Conservation (phyloP, 2,797 vertebrate genomes). For the Ctenosaura bakeri region DNA sequence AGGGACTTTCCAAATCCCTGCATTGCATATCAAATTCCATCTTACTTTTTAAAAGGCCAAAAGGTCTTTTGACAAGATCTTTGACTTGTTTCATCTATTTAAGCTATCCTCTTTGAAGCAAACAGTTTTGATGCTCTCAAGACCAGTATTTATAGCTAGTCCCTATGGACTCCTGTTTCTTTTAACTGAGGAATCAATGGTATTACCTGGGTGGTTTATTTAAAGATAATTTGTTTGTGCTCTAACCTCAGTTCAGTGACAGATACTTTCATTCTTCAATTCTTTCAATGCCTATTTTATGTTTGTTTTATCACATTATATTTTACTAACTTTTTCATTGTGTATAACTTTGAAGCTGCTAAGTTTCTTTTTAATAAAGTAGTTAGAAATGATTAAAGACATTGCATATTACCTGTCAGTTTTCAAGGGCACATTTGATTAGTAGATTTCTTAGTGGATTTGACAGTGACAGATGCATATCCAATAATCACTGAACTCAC, state of each 20-base stretch:
- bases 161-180: slow-evolving; percentile 58
- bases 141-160: slow-evolving; percentile 58
- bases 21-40: slow-evolving; percentile 38
- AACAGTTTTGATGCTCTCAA: slow-evolving; percentile 66
- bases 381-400: slow-evolving; percentile 54
- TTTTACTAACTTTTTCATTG: slow-evolving; percentile 36
- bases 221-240: slow-evolving; percentile 67
- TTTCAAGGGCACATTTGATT: slow-evolving; percentile 61
- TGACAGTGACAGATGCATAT: neutral
- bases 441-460: neutral
- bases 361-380: slow-evolving; percentile 48
- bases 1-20: slow-evolving; percentile 51
- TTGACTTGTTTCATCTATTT: slow-evolving; percentile 55
- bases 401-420: slow-evolving; percentile 55
- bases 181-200: slow-evolving; percentile 65
- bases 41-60: slow-evolving; percentile 50
- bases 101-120: slow-evolving; percentile 61
- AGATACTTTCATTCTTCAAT: slow-evolving; percentile 52
- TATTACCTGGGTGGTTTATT: slow-evolving; percentile 60
- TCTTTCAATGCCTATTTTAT: slow-evolving; percentile 55
- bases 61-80: slow-evolving; percentile 52
- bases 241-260: slow-evolving; percentile 52
- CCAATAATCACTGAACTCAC: neutral
- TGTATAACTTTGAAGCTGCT: slow-evolving; percentile 35
- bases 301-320: slow-evolving; percentile 39